Evolutionary conservation across 2,888 invertebrate genomes (phyloP).

Genomic region (Dryocosmus kuriphilus): DNA sequence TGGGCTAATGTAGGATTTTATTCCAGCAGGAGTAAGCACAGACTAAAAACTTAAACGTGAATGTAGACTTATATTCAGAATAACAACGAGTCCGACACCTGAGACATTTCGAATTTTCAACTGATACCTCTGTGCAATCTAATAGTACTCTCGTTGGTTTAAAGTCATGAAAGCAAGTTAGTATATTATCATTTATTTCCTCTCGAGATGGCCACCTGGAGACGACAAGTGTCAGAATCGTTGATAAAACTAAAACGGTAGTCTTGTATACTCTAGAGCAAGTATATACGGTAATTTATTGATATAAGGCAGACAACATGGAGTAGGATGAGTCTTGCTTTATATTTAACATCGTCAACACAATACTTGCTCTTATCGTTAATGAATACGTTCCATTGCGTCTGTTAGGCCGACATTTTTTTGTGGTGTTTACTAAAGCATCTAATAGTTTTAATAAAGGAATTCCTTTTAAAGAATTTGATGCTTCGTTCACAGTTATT

Average conservation of each 20-base stretch:
- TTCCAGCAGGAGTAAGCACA: too few relatives aligned
- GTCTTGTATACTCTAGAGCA: constrained; percentile 1
- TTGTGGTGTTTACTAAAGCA: background rate
- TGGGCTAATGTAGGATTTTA: too few relatives aligned
- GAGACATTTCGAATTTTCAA: too few relatives aligned
- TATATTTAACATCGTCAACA: constrained; percentile 6
- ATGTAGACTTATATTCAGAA: too few relatives aligned
- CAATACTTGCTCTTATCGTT: background rate
- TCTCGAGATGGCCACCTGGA: background rate
- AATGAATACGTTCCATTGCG: background rate
- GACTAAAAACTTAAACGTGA: too few relatives aligned
- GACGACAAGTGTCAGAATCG: background rate
- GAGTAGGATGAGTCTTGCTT: background rate
- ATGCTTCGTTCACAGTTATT: too few relatives aligned
- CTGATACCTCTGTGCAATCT: too few relatives aligned
- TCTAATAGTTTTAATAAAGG: background rate
- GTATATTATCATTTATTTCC: background rate
- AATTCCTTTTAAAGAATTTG: too few relatives aligned
- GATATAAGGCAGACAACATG: background rate
- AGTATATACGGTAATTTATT: background rate
- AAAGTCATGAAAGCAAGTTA: background rate
- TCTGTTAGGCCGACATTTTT: background rate
- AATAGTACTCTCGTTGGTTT: too few relatives aligned
- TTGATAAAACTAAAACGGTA: background rate
- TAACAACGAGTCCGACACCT: too few relatives aligned